Evolutionary conservation across 1,140 invertebrate species (phyloP).

Genomic region (Chironomus tepperi): DNA sequence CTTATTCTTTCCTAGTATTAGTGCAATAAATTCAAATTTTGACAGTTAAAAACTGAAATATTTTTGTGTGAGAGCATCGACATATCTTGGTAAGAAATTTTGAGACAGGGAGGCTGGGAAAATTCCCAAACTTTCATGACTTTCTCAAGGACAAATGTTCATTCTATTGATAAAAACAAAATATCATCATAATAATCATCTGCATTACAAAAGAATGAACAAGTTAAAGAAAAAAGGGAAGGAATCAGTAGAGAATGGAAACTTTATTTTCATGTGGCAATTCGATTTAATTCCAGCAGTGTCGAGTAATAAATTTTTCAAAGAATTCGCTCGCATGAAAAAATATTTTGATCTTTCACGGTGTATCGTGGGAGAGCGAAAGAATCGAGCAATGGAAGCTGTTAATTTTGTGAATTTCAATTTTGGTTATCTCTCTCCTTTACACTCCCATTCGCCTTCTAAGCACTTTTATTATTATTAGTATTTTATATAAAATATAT

Average conservation of each 20-base stretch:
- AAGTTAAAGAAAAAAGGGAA: background rate
- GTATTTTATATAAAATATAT: background rate
- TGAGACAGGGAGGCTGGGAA: no score
- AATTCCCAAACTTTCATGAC: no score
- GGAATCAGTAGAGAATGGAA: background rate
- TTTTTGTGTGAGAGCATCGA: no score
- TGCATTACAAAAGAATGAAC: background rate
- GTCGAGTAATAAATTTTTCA: slow-evolving; percentile 15
- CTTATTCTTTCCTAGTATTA: no score
- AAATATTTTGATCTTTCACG: slow-evolving; percentile 22
- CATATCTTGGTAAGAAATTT: no score
- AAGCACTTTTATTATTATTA: no score
- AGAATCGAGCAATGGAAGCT: slow-evolving; percentile 1
- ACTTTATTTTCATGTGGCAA: background rate
- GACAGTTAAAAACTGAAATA: no score
- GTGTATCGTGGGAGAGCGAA: background rate
- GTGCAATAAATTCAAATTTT: no score
- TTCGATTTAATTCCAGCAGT: slow-evolving; percentile 22
- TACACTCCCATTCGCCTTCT: background rate
- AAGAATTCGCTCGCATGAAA: background rate
- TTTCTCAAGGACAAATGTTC: no score
- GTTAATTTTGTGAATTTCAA: background rate
- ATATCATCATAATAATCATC: no score
- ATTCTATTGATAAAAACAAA: no score
- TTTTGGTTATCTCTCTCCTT: background rate